Base-by-base conservation (phyloP, 30 jellyfish, hydroid and myxozoan genomes). In the Aurelia sp. region DNA sequence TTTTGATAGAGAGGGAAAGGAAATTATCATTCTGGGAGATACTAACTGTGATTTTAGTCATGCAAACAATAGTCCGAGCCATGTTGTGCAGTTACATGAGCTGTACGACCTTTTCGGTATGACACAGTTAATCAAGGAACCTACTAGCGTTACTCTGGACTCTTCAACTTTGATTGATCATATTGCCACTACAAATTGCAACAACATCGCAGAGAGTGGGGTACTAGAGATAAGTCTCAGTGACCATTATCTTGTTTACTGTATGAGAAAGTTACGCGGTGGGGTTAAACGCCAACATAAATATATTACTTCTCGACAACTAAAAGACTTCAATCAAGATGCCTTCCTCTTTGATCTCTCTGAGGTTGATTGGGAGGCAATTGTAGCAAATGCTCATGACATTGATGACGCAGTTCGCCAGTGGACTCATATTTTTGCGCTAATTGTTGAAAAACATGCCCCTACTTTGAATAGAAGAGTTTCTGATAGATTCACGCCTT, bases 371-470 rank as follows among this genome's bases (percentile, higher is more conserved):
- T 68, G 79, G 79, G 60, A 68, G 19, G 79, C 15, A 2, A 31
- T 68, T 33, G 79, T 33, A 13, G 17, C 21, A 13, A 9, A 33
- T 13, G 57, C 79, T 68, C 60, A 68, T 13, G 79, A 68, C 21
- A 23, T 68, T 33, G 60, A 68, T 68, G 57, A 20, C 20, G 57
- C 60, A 35, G 79, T 68, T 18, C 15, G 21, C 5, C 33, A 68
- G 17, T 68, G 79, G 79, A 68, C 60, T 62, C 17, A 68, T 18
- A 68, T 68, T 18, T 68, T 68, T 4, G 57, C 60, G 17, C 79
- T 68, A 13, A 33, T 68, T 35, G 22, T 68, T 15, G 60, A 68
- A 20, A 20, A 68, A 58, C 79, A 68, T 68, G 57, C 57, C 23
- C 57, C 79, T 20, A 11, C 60, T 12, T 20, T 23, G 3, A 23